phyloP scores from a whole-genome alignment of 2,113 vertebrate genomes.

The Bothrops jararaca region DNA sequence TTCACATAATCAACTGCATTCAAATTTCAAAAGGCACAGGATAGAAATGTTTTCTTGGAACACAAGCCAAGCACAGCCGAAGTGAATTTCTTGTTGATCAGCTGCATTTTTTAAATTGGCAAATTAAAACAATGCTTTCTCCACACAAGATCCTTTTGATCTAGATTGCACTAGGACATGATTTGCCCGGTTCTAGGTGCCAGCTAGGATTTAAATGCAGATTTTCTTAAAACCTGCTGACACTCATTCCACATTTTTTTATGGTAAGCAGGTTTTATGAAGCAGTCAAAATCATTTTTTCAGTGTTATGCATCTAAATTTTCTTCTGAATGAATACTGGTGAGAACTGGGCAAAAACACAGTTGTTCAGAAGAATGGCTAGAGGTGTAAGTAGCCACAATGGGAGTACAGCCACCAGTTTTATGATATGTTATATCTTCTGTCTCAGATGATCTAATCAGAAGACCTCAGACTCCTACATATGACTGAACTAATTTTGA shows the following conservation, averaged over 20 bases:
- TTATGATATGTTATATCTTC: background rate
- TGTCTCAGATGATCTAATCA: background rate
- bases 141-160: background rate
- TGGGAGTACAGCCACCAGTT: background rate
- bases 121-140: background rate
- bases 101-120: background rate
- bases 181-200: background rate
- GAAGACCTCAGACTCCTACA: background rate
- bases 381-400: background rate
- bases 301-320: background rate
- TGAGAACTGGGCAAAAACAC: background rate
- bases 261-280: background rate
- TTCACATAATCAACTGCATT: background rate
- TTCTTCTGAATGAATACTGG: background rate
- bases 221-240: background rate
- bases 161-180: background rate
- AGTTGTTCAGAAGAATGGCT: background rate
- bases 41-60: constrained; percentile 1
- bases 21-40: background rate
- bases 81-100: background rate
- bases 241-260: background rate
- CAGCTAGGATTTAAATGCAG: background rate
- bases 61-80: background rate
- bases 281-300: background rate
- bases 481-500: too few species aligned